A percentile compares a stretch with the other conserved stretches of the same genome.
These are phyloP conservation scores for Miichthys miiuy DNA, from an alignment of 2,797 vertebrate genomes.

Conservation along the genomic window DNA sequence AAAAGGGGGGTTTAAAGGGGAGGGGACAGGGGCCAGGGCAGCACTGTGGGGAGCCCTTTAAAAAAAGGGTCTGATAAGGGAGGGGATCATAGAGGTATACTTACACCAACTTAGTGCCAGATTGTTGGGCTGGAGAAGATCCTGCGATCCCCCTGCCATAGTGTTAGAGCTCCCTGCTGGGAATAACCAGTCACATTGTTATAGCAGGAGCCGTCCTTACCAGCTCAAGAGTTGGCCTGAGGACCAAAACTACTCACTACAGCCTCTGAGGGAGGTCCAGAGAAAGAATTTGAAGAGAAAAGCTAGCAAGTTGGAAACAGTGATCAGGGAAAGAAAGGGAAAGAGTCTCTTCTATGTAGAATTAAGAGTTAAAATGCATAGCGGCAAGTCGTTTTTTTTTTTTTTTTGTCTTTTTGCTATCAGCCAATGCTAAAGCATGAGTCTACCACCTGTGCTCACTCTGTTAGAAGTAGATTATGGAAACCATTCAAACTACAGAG, in stretches of 20 bases:
- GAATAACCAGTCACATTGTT: conserved; percentile 90
- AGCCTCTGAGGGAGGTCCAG: conserved; percentile 68
- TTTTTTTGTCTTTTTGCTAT: conserved; percentile 49
- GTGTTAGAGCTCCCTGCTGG: conserved; percentile 89
- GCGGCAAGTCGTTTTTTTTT: conserved; percentile 25
- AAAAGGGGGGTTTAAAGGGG: conserved; percentile 17
- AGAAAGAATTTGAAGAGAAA: conserved; percentile 65
- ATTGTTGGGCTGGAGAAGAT: conserved; percentile 91
- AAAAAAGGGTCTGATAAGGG: conserved; percentile 61
- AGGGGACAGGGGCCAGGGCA: conserved; percentile 72
- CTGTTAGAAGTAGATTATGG: conserved; percentile 16
- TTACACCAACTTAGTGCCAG: conserved; percentile 91
- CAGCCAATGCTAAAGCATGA: conserved; percentile 49
- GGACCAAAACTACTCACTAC: conserved; percentile 74
- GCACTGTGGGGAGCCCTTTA: conserved; percentile 66
- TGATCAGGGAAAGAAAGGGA: conserved; percentile 54
- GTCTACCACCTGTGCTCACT: conserved; percentile 25
- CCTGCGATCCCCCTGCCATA: conserved; percentile 89
- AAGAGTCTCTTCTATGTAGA: conserved; percentile 33
- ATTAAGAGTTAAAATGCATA: conserved; percentile 49
- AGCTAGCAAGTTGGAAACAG: conserved; percentile 61
- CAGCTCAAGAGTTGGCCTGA: conserved; percentile 67
- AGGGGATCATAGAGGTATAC: conserved; percentile 82
- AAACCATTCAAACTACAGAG: conserved; percentile 20
- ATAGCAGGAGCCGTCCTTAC: conserved; percentile 76